Conservation (phyloP, 2,797 vertebrate species). For the Simalia tracyae region DNA sequence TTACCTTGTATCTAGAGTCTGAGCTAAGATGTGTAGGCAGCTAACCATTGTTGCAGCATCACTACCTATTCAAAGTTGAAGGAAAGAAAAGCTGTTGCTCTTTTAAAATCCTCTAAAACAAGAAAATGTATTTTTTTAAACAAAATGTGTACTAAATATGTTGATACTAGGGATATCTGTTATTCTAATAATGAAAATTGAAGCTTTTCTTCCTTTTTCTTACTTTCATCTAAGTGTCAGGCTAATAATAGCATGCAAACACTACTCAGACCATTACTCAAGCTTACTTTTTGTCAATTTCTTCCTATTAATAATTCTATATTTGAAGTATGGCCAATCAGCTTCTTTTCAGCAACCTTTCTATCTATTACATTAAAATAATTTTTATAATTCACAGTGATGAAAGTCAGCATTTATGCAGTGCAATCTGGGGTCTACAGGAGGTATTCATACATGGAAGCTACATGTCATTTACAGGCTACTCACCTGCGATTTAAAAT, state of each 20-base stretch:
- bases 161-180: neutral
- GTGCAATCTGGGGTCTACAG: neutral
- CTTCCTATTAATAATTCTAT: no score
- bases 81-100: constrained; percentile 2
- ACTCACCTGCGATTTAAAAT: neutral
- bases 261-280: neutral
- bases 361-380: neutral
- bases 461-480: neutral
- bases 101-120: neutral
- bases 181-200: neutral
- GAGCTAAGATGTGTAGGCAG: constrained; percentile 97
- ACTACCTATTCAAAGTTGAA: constrained; percentile 78
- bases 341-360: neutral
- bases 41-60: constrained; percentile 96
- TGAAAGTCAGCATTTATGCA: neutral
- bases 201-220: neutral
- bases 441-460: neutral
- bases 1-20: constrained; percentile 96
- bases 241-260: neutral
- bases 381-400: neutral
- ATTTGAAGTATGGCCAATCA: neutral
- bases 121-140: neutral
- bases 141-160: neutral
- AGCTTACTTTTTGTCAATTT: neutral
- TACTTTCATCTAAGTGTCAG: neutral